Evolutionary conservation across 1,140 invertebrate genomes (phyloP).

Genomic region (Aphidius gifuensis): DNA sequence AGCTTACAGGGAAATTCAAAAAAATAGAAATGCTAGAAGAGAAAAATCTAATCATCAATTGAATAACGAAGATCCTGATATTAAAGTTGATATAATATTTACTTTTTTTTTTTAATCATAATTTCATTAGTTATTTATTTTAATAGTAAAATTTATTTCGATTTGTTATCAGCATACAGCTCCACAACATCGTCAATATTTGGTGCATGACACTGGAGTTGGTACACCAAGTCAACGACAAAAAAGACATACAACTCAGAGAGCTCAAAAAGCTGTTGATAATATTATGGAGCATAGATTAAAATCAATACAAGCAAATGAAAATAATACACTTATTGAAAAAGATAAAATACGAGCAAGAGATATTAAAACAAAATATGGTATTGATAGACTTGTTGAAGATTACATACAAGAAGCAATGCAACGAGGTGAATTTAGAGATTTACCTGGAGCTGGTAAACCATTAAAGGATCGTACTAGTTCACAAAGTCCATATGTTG

Average conservation of each 20-base stretch:
- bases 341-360: slow-evolving; percentile 63
- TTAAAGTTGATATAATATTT: slow-evolving; percentile 39
- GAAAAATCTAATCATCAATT: slow-evolving; percentile 53
- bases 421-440: slow-evolving; percentile 82
- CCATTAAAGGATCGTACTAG: slow-evolving; percentile 64
- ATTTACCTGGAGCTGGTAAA: slow-evolving; percentile 77
- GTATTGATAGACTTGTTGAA: slow-evolving; percentile 83
- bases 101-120: background rate
- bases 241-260: slow-evolving; percentile 68
- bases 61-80: slow-evolving; percentile 54
- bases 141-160: background rate
- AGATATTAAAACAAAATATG: slow-evolving; percentile 77
- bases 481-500: slow-evolving; percentile 74
- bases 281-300: slow-evolving; percentile 75
- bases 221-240: slow-evolving; percentile 76
- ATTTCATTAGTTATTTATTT: too few relatives aligned
- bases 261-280: slow-evolving; percentile 69
- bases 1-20: slow-evolving; percentile 57
- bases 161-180: slow-evolving; percentile 67
- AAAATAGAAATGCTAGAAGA: slow-evolving; percentile 46
- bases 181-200: slow-evolving; percentile 84
- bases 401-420: slow-evolving; percentile 89
- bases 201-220: slow-evolving; percentile 72
- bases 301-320: slow-evolving; percentile 64
- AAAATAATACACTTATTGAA: slow-evolving; percentile 59